Evolutionary conservation across 2,797 vertebrate genomes (phyloP).

Genomic region (Pangasius larnaudii): DNA sequence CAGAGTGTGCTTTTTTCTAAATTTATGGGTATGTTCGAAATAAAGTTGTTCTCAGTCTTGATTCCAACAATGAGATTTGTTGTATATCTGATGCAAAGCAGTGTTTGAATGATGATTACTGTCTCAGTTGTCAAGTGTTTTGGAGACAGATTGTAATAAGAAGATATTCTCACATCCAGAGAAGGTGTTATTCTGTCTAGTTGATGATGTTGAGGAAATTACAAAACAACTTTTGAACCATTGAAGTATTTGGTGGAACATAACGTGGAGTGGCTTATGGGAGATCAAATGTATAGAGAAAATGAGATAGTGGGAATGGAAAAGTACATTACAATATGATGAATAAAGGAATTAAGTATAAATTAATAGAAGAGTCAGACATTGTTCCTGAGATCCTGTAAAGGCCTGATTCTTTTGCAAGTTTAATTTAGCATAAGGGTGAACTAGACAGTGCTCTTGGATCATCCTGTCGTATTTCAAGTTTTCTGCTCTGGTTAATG

Average conservation of each 20-base stretch:
- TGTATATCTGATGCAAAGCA: background rate
- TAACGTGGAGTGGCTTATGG: background rate
- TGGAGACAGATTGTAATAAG: background rate
- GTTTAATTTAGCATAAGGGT: background rate
- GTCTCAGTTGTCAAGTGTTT: background rate
- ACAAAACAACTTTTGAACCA: background rate
- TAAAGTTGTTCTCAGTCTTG: background rate
- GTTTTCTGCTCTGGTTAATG: constrained; percentile 11
- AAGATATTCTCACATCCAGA: background rate
- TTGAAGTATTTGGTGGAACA: constrained; percentile 7
- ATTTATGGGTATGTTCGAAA: background rate
- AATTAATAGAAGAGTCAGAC: background rate
- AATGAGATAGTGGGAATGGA: no score
- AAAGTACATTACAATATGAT: no score
- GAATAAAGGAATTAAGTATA: background rate
- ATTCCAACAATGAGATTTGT: background rate
- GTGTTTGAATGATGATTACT: background rate
- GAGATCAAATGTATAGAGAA: background rate
- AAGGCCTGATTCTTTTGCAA: background rate
- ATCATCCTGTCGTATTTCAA: background rate
- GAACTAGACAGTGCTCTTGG: background rate
- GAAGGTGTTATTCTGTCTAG: no score
- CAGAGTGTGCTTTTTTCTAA: background rate
- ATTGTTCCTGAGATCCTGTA: background rate
- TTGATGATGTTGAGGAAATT: background rate